phyloP scores from a whole-genome alignment of 2,797 vertebrate species.

The Hippopotamyrus pictus region DNA sequence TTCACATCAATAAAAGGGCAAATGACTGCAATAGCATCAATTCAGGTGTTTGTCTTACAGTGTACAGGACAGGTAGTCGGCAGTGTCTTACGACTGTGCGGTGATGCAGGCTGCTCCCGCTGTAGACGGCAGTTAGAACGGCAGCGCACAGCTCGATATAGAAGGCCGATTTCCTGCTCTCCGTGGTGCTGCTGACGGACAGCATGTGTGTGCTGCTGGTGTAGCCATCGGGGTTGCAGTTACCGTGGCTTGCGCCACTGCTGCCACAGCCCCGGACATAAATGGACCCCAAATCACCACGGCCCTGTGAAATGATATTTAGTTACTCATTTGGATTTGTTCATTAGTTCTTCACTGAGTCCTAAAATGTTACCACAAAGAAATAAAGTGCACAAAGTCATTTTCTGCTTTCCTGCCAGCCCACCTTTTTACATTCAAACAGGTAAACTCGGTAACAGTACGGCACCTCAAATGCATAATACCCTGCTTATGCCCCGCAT shows the following conservation, averaged over 20 bases:
- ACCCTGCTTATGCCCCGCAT: conserved; percentile 47
- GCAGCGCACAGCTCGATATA: conserved; percentile 63
- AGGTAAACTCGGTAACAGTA: neutral
- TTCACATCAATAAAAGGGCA: neutral
- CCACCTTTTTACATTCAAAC: neutral
- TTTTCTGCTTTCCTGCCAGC: neutral
- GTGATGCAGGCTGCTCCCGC: conserved; percentile 48
- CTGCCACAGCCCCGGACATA: conserved; percentile 70
- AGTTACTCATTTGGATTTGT: neutral
- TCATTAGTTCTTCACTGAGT: neutral
- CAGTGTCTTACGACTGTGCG: conserved; percentile 55
- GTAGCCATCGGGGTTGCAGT: conserved; percentile 67
- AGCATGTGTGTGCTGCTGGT: conserved; percentile 65
- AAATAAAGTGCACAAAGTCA: neutral
- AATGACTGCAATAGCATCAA: neutral
- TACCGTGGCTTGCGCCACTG: conserved; percentile 52
- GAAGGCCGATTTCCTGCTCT: conserved; percentile 46
- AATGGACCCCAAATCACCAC: conserved; percentile 59
- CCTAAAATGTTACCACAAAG: neutral
- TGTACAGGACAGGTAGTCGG: neutral
- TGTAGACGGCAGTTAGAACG: conserved; percentile 66
- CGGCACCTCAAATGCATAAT: conserved; percentile 15
- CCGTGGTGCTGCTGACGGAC: conserved; percentile 59
- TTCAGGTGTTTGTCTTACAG: neutral
- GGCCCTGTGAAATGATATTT: conserved; percentile 48